Evolutionary conservation across 2,797 vertebrate species (phyloP), one percentile per base, ranked within the genome.

Genomic region (Typhlichthys subterraneus): DNA sequence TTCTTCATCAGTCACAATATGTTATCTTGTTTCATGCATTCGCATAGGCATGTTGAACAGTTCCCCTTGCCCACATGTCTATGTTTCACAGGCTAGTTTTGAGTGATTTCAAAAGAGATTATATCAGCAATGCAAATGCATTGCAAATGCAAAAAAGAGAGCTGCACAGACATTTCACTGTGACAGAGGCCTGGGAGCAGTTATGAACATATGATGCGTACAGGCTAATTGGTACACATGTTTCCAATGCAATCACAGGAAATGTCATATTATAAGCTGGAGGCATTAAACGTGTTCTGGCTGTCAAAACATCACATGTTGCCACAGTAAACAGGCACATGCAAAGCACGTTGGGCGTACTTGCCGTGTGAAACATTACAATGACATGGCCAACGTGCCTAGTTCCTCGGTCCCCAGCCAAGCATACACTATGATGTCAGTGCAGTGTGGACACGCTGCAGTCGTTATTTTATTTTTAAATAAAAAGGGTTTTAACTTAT

Each of bases 231-330:
- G 38, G 45, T 29, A 54, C 9, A 47, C 63, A 62, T 19, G 33
- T 80, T 78, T 80, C 38, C 50, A 56, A 10, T n/a, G 29, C 47
- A 59, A 68, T 81, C 38, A 62, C 55, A 68, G 76, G 70, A 87
- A 76, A 71, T 38, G 12, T 69, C 47, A 33, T 33, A 65, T 79
- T 72, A 63, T 57, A 70, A 67, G 42, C 45, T 74, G 11, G 11
- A 52, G 57, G 45, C 59, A 53, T 72, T 80, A 80, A 79, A 67
- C 45, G 66, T 73, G 38, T 77, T 72, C 69, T 85, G 66, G 71
- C 73, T 75, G 75, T 85, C 64, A 57, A 85, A 85, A 83, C 70
- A 81, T 63, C 68, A 62, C 52, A 66, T 80, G 67, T 72, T 73
- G 65, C 81, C 69, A 76, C 70, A 73, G 73, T 55, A 82, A 77